These are phyloP conservation scores for Triplophysa tibetana DNA, from an alignment of 2,113 vertebrate genomes.

Conservation along the genomic window DNA sequence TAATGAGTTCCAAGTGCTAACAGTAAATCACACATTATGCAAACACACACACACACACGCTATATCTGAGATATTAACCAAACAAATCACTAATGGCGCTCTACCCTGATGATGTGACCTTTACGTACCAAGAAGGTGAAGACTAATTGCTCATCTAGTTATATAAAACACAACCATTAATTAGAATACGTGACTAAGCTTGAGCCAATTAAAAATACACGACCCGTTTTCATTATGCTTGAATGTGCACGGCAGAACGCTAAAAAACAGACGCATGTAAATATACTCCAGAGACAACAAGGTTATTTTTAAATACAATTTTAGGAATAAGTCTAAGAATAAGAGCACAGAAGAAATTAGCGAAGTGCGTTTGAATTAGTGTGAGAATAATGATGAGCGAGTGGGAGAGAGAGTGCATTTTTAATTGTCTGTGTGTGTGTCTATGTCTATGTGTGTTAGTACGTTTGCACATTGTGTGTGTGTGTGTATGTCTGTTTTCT, in stretches of 20 bases:
- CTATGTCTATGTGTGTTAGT: no score
- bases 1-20: neutral
- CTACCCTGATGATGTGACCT: slow-evolving; percentile 7
- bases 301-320: neutral
- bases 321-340: neutral
- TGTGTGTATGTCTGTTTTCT: no score
- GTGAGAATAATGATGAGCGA: neutral
- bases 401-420: neutral
- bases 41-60: no score
- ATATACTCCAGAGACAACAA: slow-evolving; percentile 7
- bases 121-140: slow-evolving; percentile 48
- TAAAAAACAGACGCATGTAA: slow-evolving; percentile 12
- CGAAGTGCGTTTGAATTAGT: neutral
- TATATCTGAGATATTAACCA: neutral
- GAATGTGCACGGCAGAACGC: neutral
- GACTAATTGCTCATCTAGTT: slow-evolving; percentile 47
- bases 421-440: no score
- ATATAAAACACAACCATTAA: slow-evolving; percentile 48
- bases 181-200: slow-evolving; percentile 59
- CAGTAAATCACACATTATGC: neutral
- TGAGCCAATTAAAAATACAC: slow-evolving; percentile 44
- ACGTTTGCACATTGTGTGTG: no score
- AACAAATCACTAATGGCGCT: slow-evolving; percentile 20
- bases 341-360: no score
- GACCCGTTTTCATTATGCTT: neutral